phyloP scores from a whole-genome alignment of 1,140 invertebrate genomes.

The Scaptomyza montana region DNA sequence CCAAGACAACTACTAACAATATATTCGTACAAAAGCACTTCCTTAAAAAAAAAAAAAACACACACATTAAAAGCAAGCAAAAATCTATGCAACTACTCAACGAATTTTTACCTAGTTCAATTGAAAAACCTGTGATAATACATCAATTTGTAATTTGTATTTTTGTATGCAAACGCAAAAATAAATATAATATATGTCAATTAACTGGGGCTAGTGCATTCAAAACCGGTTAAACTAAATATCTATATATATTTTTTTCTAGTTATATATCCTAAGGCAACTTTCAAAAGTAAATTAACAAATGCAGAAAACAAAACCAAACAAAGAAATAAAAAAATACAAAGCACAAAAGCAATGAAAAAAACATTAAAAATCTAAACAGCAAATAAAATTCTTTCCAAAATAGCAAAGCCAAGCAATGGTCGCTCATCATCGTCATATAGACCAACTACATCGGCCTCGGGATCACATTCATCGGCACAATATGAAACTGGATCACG shows the following conservation, averaged over 20 bases:
- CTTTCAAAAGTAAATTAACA: slow-evolving; percentile 18
- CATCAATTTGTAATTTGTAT: slow-evolving; percentile 21
- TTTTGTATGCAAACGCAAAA: slow-evolving; percentile 34
- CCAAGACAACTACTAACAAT: slow-evolving; percentile 63
- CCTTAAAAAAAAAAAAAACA: slow-evolving; percentile 1
- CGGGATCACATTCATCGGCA: slow-evolving; percentile 82
- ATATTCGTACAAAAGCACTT: slow-evolving; percentile 47
- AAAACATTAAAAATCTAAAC: slow-evolving; percentile 68
- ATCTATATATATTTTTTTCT: slow-evolving; percentile 55
- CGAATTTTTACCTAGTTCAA: slow-evolving; percentile 20
- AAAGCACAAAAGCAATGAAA: slow-evolving; percentile 63
- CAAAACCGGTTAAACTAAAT: slow-evolving; percentile 72
- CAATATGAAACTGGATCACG: slow-evolving; percentile 83
- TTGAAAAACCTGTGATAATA: slow-evolving; percentile 36
- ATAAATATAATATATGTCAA: slow-evolving; percentile 11
- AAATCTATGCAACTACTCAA: slow-evolving; percentile 28
- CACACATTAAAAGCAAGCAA: slow-evolving; percentile 25
- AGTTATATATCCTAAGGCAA: slow-evolving; percentile 57
- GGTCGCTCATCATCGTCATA: slow-evolving; percentile 83
- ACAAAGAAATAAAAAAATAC: slow-evolving; percentile 19
- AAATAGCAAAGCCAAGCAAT: slow-evolving; percentile 83
- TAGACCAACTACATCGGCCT: slow-evolving; percentile 81
- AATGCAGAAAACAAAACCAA: slow-evolving; percentile 25
- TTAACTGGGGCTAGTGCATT: slow-evolving; percentile 72
- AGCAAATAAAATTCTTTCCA: slow-evolving; percentile 79